These are phyloP conservation scores for Himalopsyche kuldschensis DNA, from an alignment of 2,888 invertebrate species.

Conservation along the genomic window DNA sequence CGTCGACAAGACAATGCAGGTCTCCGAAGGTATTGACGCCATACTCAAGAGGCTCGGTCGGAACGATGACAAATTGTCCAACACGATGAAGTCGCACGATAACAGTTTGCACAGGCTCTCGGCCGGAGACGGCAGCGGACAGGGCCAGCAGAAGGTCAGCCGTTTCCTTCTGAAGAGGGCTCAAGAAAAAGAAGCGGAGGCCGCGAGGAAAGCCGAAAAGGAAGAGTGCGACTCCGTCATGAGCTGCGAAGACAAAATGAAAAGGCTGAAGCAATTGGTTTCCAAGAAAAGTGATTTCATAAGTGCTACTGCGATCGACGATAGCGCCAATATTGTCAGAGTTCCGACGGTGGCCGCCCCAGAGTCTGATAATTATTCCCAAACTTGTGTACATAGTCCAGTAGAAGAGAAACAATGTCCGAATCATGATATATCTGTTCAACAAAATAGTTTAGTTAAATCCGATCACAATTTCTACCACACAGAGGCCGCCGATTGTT, in stretches of 20 bases:
- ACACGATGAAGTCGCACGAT: background rate
- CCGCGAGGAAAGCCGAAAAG: background rate
- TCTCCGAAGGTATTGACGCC: background rate
- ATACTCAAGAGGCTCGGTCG: background rate
- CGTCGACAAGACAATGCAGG: background rate
- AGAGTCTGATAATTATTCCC: background rate
- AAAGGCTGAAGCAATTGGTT: conserved; percentile 12
- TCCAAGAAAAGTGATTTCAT: background rate
- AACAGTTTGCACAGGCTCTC: background rate
- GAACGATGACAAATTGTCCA: background rate
- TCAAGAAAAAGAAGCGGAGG: conserved; percentile 17
- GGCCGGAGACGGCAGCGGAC: background rate
- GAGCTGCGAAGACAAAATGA: conserved; percentile 25
- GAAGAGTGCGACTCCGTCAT: conserved; percentile 9
- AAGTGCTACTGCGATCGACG: background rate
- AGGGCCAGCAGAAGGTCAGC: conserved; percentile 2
- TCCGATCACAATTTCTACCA: background rate
- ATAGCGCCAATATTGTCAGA: background rate
- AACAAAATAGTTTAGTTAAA: background rate
- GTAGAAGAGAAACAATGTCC: background rate
- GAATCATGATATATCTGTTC: background rate
- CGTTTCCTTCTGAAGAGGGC: conserved; percentile 22
- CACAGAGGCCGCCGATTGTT: background rate
- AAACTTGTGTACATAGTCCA: background rate
- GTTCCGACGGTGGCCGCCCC: background rate